These are phyloP conservation scores for Drosophila anomalata DNA, from an alignment of 2,888 invertebrate species.

Conservation along the genomic window DNA sequence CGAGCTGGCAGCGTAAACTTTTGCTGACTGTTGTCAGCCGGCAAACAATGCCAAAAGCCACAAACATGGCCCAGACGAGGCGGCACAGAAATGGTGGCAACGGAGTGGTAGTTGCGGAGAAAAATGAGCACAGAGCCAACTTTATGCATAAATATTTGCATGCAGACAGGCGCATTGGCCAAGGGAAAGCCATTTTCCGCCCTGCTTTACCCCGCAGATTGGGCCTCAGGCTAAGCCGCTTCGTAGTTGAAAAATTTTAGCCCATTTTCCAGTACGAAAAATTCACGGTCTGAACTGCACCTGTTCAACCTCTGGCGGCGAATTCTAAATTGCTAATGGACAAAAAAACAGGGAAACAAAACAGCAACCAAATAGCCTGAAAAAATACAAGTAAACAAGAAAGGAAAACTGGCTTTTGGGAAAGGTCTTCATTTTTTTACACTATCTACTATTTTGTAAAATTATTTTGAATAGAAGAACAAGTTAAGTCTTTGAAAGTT, in stretches of 20 bases:
- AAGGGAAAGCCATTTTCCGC: slow-evolving; percentile 8
- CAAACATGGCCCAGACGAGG: slow-evolving; percentile 67
- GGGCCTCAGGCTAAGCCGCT: slow-evolving; percentile 46
- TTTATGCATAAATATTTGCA: slow-evolving; percentile 78
- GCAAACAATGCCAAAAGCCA: slow-evolving; percentile 75
- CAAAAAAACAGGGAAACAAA: slow-evolving; percentile 23
- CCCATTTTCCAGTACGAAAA: slow-evolving; percentile 52
- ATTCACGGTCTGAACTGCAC: slow-evolving; percentile 31
- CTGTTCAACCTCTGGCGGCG: slow-evolving; percentile 34
- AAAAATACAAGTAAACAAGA: not conserved
- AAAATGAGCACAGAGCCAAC: slow-evolving; percentile 75
- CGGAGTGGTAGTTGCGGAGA: slow-evolving; percentile 14
- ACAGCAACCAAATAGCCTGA: slow-evolving; percentile 4
- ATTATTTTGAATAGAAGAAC: not conserved
- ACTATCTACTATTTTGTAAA: not conserved
- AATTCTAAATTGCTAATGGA: slow-evolving; percentile 65
- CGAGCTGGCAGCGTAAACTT: slow-evolving; percentile 68
- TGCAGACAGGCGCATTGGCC: slow-evolving; percentile 44
- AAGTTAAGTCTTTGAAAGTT: not conserved
- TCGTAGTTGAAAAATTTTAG: slow-evolving; percentile 54
- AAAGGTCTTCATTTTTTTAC: not conserved
- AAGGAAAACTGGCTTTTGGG: not conserved
- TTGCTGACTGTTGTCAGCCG: slow-evolving; percentile 77
- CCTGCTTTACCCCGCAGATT: slow-evolving; percentile 18
- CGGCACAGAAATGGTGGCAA: slow-evolving; percentile 47